These are phyloP conservation scores for Montifringilla adamsi DNA, from an alignment of 2,113 vertebrate genomes.

Conservation along the genomic window DNA sequence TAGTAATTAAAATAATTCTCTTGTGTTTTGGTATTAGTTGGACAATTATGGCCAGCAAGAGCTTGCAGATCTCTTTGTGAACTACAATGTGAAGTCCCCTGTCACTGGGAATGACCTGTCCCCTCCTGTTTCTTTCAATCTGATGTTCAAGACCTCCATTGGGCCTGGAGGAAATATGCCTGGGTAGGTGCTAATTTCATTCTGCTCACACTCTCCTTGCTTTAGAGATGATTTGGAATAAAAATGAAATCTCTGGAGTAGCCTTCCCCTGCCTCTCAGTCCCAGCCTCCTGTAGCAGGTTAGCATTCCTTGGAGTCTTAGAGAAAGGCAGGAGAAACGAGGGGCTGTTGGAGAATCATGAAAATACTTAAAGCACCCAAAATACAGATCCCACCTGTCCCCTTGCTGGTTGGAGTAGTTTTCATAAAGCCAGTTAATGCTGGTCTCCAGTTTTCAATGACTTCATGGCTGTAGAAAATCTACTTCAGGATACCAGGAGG, in stretches of 20 bases:
- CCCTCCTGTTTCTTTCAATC: constrained; percentile 91
- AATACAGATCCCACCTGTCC: background rate
- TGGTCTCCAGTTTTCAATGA: accelerated
- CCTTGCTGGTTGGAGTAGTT: background rate
- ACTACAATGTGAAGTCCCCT: constrained; percentile 94
- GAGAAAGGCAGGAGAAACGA: background rate
- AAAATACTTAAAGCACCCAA: background rate
- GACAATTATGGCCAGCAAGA: constrained; percentile 94
- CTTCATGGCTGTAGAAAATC: background rate
- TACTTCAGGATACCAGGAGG: background rate
- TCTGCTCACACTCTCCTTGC: background rate
- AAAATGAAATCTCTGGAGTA: background rate
- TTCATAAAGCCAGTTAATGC: background rate
- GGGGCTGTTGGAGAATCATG: background rate
- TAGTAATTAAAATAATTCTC: background rate
- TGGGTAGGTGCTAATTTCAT: constrained; percentile 76
- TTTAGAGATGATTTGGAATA: background rate
- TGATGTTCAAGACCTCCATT: constrained; percentile 99
- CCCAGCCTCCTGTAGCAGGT: background rate
- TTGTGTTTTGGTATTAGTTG: constrained; percentile 75
- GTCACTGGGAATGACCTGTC: constrained; percentile 92
- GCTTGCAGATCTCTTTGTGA: constrained; percentile 90
- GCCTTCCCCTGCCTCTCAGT: background rate
- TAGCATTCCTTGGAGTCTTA: background rate
- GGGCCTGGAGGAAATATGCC: constrained; percentile 95